Evolutionary conservation across 2,888 invertebrate genomes (phyloP).

Genomic region (Stegana nigrithorax): DNA sequence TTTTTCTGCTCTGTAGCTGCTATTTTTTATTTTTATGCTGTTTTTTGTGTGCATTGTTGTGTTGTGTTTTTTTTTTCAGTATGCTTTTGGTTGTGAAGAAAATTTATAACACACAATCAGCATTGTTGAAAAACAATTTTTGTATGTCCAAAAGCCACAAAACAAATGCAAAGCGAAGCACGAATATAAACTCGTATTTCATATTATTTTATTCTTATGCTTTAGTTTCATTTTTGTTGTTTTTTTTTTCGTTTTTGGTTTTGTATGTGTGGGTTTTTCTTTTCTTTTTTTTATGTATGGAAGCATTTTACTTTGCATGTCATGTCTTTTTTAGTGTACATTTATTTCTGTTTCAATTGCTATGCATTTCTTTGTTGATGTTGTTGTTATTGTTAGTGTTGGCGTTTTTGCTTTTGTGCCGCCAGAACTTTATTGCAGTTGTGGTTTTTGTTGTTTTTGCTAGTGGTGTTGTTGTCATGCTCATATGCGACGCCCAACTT

Average conservation of each 20-base stretch:
- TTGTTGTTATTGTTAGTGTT: neutral
- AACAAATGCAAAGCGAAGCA: constrained; percentile 10
- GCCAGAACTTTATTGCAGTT: constrained; percentile 19
- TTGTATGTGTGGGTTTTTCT: neutral
- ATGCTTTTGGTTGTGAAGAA: too few relatives aligned
- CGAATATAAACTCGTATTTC: neutral
- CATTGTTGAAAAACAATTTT: neutral
- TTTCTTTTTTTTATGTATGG: neutral
- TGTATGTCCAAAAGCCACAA: neutral
- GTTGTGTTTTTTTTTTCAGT: too few relatives aligned
- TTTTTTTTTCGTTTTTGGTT: neutral
- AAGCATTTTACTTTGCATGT: neutral
- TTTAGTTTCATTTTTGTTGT: neutral
- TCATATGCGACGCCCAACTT: neutral
- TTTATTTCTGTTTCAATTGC: neutral
- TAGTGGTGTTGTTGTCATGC: constrained; percentile 27
- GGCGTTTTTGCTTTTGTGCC: neutral
- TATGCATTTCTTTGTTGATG: neutral
- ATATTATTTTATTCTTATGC: neutral
- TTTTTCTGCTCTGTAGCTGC: too few relatives aligned
- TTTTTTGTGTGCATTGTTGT: too few relatives aligned
- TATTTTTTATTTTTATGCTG: too few relatives aligned
- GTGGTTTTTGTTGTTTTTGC: constrained; percentile 22
- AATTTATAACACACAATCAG: neutral
- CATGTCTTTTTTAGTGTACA: neutral